phyloP scores from a whole-genome alignment of 1,140 invertebrate genomes.

The Pogonomyrmex barbatus region DNA sequence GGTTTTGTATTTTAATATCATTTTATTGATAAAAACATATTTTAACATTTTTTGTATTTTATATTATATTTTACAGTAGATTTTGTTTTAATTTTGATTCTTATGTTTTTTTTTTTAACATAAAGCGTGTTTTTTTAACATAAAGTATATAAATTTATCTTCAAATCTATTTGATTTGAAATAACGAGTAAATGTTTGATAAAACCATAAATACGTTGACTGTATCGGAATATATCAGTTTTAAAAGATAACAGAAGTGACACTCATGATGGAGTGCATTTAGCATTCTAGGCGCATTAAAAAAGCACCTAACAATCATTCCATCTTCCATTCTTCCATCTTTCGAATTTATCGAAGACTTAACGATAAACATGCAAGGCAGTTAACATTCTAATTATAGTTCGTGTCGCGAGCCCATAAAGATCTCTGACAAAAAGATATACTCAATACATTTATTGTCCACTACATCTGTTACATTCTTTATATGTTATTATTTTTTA shows the following conservation, averaged over 20 bases:
- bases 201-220: not conserved
- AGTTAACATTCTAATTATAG: slow-evolving; percentile 43
- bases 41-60: not conserved
- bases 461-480: not conserved
- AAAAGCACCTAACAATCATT: slow-evolving; percentile 13
- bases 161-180: not conserved
- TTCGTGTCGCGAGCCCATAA: slow-evolving; percentile 35
- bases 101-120: not conserved
- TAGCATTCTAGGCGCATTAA: slow-evolving; percentile 26
- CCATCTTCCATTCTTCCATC: not conserved
- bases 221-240: slow-evolving; percentile 3
- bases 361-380: slow-evolving; percentile 44
- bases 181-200: not conserved
- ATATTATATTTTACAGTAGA: not conserved
- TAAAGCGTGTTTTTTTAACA: not conserved
- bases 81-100: slow-evolving; percentile 6
- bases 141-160: not conserved
- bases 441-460: not conserved
- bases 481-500: not conserved
- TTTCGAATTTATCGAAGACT: slow-evolving; percentile 1
- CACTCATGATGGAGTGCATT: slow-evolving; percentile 25
- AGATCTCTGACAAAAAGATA: slow-evolving; percentile 39
- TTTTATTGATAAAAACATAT: not conserved
- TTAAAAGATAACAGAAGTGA: not conserved
- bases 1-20: not conserved